Evolutionary conservation across 2,113 vertebrate genomes (phyloP), one percentile per base, ranked within the genome.

Genomic region (Oryzias javanicus): DNA sequence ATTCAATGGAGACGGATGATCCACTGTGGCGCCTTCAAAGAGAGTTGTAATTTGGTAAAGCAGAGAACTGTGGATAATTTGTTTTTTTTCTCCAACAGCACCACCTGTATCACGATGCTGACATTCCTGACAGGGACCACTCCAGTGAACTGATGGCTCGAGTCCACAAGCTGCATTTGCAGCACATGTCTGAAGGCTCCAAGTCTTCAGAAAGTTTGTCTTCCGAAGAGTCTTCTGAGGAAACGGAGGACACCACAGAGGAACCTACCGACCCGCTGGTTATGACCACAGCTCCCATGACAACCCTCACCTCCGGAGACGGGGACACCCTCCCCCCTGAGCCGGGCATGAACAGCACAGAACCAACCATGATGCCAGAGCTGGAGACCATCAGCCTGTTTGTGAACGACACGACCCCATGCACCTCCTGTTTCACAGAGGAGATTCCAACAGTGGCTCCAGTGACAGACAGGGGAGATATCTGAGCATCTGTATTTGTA

Each of bases 381-480:
- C 14, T 66, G 15, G 54, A 1, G 27, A 46, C 22, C 2, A 16
- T 42, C 0, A n/a, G 25, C 41, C 18, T 42, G 10, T 14, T 58
- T 3, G 4, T 4, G 6, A 27, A 5, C 1, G n/a, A 1, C 6
- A 54, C 60, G 0, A 0, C 64, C 17, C 0, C 64, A 0, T 27
- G 24, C 2, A 57, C 42, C 15, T 1, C 0, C 1, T 72, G 60
- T 47, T 52, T 79, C 4, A 86, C 66, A 0, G 0, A 1, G 1
- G 42, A 14, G 2, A 59, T 69, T 50, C 46, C 27, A 14, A 80
- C 81, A 0, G 1, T 3, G 1, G 4, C 18, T 14, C 62, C 70
- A 1, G 12, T 62, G 14, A 85, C 82, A 19, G 52, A 67, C 4
- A 65, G 86, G 66, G 86, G 86, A 42, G 86, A 88, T 67, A 64